phyloP scores from a whole-genome alignment of 1,140 invertebrate genomes.

The Tribolium castaneum region DNA sequence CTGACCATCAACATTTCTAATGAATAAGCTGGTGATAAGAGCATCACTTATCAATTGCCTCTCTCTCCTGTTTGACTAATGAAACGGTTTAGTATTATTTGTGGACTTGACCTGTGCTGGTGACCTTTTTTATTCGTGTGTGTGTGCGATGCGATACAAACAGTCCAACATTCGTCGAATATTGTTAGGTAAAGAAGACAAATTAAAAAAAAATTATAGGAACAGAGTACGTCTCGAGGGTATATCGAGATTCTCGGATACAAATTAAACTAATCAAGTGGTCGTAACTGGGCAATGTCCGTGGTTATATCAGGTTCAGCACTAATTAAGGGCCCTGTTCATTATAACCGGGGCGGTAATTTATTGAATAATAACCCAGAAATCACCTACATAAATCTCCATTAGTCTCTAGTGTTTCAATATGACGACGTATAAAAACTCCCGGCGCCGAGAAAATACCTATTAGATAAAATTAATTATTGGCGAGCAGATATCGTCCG shows the following conservation, averaged over 20 bases:
- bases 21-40: constrained; percentile 5
- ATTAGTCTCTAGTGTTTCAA: constrained; percentile 58
- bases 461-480: constrained; percentile 55
- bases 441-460: constrained; percentile 54
- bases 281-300: constrained; percentile 60
- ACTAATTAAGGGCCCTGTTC: constrained; percentile 61
- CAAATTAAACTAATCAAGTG: constrained; percentile 63
- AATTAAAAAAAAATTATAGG: not conserved
- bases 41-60: constrained; percentile 33
- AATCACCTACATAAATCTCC: constrained; percentile 62
- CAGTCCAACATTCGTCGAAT: constrained; percentile 53
- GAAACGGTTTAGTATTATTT: constrained; percentile 38
- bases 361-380: constrained; percentile 63
- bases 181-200: constrained; percentile 39
- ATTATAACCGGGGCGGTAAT: constrained; percentile 60
- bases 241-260: constrained; percentile 53
- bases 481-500: constrained; percentile 37
- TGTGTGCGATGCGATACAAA: constrained; percentile 51
- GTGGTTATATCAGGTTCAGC: constrained; percentile 59
- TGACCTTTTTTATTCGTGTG: constrained; percentile 37
- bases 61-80: constrained; percentile 40
- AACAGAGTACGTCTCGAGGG: not conserved
- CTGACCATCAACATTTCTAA: constrained; percentile 28
- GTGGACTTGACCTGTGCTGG: constrained; percentile 47
- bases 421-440: constrained; percentile 52